Evolutionary conservation across 2,888 invertebrate species (phyloP), one percentile per base, ranked within the genome.

Genomic region (Cantharis lateralis): DNA sequence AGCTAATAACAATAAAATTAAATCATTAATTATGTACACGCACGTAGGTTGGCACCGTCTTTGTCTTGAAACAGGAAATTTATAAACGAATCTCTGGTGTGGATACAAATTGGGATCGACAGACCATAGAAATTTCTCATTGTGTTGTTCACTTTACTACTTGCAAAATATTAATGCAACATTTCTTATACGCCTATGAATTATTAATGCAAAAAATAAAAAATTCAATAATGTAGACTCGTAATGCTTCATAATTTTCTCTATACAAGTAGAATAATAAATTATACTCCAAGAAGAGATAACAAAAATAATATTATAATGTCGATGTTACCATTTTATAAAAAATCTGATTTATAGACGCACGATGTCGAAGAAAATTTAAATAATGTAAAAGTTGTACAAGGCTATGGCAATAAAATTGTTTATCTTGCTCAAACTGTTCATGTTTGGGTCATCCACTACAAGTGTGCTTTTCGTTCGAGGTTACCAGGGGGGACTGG

Each of bases 41-140:
- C 64, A 66, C 64, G 64, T 66, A 66, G 64, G 64, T 66, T 66
- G 64, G 15, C n/a, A 24, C 18, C 64, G 20, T 69, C n/a, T 18
- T 18, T 32, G n/a, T 26, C 15, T 13, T 11, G 69, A 16, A 69
- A 32, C 15, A 32, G 26, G 32, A 69, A 69, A 32, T 69, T 69
- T 69, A 32, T 26, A 26, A 69, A 26, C 64, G 64, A 64, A 18
- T 20, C 68, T 48, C 28, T 18, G 71, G 70, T 63, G 48, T n/a
- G 74, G 62, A 66, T 26, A 68, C 69, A 70, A 76, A 79, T 78
- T 66, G 20, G 64, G 78, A 80, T 78, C 82, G 80, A 81, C 81
- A 84, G 84, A 84, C 84, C 84, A 80, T 83, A 81, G 74, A 82
- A 83, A 83, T 83, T 81, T 75, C 71, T 80, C 80, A 84, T 84